A percentile compares a stretch with the other conserved stretches of the same genome.
Evolutionary conservation across 2,888 invertebrate species (phyloP).

Genomic region (Cancer borealis): DNA sequence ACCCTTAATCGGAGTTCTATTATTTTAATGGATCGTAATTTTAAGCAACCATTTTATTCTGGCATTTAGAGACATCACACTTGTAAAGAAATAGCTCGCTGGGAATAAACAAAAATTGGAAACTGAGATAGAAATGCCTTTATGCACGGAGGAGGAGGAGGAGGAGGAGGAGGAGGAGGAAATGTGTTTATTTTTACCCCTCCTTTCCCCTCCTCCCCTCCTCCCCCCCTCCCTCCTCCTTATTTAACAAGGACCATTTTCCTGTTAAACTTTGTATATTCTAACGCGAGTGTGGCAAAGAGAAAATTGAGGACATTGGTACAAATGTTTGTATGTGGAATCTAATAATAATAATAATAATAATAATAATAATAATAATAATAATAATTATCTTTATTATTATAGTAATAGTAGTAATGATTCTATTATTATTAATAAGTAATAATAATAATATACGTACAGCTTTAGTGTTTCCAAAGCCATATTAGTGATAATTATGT

Average conservation of each 20-base stretch:
- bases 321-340: not conserved
- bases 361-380: constrained; percentile 22
- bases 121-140: not conserved
- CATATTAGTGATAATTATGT: not conserved
- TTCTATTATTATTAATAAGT: no score
- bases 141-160: constrained; percentile 25
- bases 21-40: constrained; percentile 5
- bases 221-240: not conserved
- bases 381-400: not conserved
- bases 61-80: not conserved
- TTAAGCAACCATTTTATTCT: not conserved
- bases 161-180: constrained; percentile 41
- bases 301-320: not conserved
- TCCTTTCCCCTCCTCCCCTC: not conserved
- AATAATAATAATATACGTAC: not conserved
- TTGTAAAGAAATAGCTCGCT: not conserved
- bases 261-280: not conserved
- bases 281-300: not conserved
- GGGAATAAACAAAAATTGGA: not conserved
- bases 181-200: not conserved
- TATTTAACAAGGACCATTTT: not conserved
- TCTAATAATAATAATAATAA: not conserved
- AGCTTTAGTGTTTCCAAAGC: not conserved
- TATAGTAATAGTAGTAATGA: not conserved
- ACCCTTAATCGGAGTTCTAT: constrained; percentile 6